phyloP scores from a whole-genome alignment of 2,113 vertebrate species.

The Cygnus buccinator region DNA sequence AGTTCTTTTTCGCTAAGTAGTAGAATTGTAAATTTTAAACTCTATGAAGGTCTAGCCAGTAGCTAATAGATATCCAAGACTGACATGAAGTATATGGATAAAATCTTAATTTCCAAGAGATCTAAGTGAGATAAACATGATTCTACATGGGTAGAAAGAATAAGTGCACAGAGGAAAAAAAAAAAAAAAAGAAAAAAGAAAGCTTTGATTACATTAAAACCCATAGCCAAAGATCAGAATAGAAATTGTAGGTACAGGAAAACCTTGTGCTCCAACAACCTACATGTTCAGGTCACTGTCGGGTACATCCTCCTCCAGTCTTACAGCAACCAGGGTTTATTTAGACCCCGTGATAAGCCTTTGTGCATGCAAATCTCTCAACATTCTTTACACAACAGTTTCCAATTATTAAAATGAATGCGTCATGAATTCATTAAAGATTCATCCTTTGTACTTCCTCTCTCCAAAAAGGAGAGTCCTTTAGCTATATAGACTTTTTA shows the following conservation, averaged over 20 bases:
- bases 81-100: background rate
- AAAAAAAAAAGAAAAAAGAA: background rate
- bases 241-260: background rate
- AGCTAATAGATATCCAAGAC: background rate
- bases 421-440: background rate
- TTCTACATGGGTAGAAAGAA: background rate
- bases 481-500: rapidly evolving
- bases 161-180: background rate
- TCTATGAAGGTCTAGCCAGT: background rate
- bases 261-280: background rate
- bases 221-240: background rate
- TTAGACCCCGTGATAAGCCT: background rate
- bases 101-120: too few species aligned
- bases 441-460: background rate
- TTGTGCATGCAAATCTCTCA: background rate
- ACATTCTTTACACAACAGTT: background rate
- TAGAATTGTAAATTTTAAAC: background rate
- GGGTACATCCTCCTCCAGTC: background rate
- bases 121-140: background rate
- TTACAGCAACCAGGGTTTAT: background rate
- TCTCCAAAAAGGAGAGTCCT: background rate
- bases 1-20: background rate
- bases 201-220: background rate
- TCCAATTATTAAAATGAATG: background rate
- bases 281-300: background rate